Base-by-base conservation (phyloP, 2,888 invertebrate genomes). In the Latheticus oryzae region DNA sequence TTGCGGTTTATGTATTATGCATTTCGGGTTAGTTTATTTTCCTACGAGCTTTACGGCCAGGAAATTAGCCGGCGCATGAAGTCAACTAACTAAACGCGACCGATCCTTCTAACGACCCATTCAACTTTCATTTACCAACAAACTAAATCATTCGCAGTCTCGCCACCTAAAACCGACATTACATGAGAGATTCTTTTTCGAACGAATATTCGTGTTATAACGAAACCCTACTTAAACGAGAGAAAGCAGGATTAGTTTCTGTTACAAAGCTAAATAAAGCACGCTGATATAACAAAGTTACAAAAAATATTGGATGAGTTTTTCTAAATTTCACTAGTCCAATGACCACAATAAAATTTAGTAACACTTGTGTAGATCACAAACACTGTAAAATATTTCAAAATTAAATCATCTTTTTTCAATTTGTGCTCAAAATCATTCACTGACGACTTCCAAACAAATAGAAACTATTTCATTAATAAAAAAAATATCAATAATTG, bases 1-100 rank as follows among this genome's bases (percentile, higher is more conserved):
- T 50, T 38, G 50, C 38, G 50, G 50, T 50, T 38, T 38, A 50
- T 50, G 50, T 50, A 38, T 50, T 50, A 50, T 50, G 50, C 50
- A 50, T 50, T 38, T 50, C 38, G 50, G 50, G 37, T 35, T 50
- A 50, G 50, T 50, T 50, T 50, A 50, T 38, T 50, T 48, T 48
- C 33, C 24, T 33, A 13, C 24, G 21, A 48, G 48, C 48, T 48
- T 48, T 48, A 48, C 48, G 48, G 32, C 33, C 48, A 48, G 48
- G 48, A 48, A 48, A 48, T 48, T 48, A 48, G 48, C 48, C 48
- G 15, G 48, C 48, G 48, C 48, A 48, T 48, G 48, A 23, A 48
- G 24, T 48, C 47, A 17, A 21, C 47, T 21, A 33, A 33, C 21
- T 47, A 47, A 47, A 47, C 21, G 16, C 48, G 23, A 47, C 32